Percentiles rank a stretch among this genome's conserved stretches.
phyloP scores from a whole-genome alignment of 2,113 vertebrate species.

The Tragelaphus imberbis region DNA sequence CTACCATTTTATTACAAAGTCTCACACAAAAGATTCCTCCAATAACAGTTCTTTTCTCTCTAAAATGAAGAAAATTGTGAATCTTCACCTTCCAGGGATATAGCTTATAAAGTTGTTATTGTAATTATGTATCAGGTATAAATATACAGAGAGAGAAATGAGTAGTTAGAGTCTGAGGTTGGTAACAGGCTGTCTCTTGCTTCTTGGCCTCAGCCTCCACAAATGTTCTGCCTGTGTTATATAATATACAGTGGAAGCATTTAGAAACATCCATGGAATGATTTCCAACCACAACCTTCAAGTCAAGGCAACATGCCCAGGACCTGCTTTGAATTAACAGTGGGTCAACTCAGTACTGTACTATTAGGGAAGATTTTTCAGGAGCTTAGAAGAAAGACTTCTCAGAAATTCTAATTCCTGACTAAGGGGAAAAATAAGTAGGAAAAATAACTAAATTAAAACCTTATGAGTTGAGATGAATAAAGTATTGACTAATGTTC shows the following conservation, averaged over 20 bases:
- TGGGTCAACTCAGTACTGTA: constrained; percentile 20
- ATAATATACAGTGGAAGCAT: neutral
- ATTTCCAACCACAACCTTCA: constrained; percentile 50
- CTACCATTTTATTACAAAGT: neutral
- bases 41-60: neutral
- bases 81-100: neutral
- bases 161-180: neutral
- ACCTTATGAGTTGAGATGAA: neutral
- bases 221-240: neutral
- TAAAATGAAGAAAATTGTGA: neutral
- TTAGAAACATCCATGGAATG: neutral
- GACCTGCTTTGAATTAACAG: constrained; percentile 43
- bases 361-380: neutral
- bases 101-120: neutral
- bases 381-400: constrained; percentile 7
- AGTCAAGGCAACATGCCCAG: constrained; percentile 21
- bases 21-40: neutral
- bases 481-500: neutral
- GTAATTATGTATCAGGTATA: neutral
- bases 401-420: constrained; percentile 3
- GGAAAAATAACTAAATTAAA: neutral
- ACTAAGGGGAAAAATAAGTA: neutral
- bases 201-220: neutral
- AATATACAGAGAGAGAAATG: neutral
- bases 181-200: neutral